A percentile compares a stretch with the other conserved stretches of the same genome.
These are phyloP conservation scores for Pangasius krempfi DNA, from an alignment of 2,797 vertebrate genomes.

Conservation along the genomic window DNA sequence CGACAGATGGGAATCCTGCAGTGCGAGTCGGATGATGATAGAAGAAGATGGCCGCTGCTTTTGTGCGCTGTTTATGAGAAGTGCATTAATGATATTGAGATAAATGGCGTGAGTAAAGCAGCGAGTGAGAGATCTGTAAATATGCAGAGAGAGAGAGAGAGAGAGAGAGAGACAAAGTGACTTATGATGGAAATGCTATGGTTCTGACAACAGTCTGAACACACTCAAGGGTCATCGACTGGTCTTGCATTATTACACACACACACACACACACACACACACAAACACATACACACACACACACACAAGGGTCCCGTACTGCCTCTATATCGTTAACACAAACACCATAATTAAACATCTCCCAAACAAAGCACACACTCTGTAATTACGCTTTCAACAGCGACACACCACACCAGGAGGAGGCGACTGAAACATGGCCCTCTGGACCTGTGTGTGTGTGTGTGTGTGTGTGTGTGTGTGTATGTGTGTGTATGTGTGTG, in stretches of 20 bases:
- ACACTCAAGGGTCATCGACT: slow-evolving; percentile 61
- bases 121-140: slow-evolving; percentile 10
- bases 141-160: slow-evolving; percentile 24
- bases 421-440: slow-evolving; percentile 74
- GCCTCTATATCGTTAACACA: slow-evolving; percentile 66
- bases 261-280: slow-evolving; percentile 49
- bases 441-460: slow-evolving; percentile 57
- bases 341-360: slow-evolving; percentile 81
- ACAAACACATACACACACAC: slow-evolving; percentile 56
- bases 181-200: slow-evolving; percentile 40
- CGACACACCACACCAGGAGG: slow-evolving; percentile 72
- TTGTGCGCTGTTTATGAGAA: slow-evolving; percentile 46
- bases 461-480: slow-evolving; percentile 32
- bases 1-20: slow-evolving; percentile 12
- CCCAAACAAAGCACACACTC: slow-evolving; percentile 82
- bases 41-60: slow-evolving; percentile 31
- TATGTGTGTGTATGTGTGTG: slow-evolving; percentile 5
- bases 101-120: slow-evolving; percentile 40
- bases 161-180: background rate
- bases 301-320: slow-evolving; percentile 69
- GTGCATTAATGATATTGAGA: slow-evolving; percentile 46
- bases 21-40: slow-evolving; percentile 4
- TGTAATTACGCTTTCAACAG: slow-evolving; percentile 80
- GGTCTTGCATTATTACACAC: slow-evolving; percentile 64
- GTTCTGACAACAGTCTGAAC: slow-evolving; percentile 36